A percentile compares a stretch with the other conserved stretches of the same genome.
Evolutionary conservation across 2,113 vertebrate genomes (phyloP).

Genomic region (Fulmarus glacialis): DNA sequence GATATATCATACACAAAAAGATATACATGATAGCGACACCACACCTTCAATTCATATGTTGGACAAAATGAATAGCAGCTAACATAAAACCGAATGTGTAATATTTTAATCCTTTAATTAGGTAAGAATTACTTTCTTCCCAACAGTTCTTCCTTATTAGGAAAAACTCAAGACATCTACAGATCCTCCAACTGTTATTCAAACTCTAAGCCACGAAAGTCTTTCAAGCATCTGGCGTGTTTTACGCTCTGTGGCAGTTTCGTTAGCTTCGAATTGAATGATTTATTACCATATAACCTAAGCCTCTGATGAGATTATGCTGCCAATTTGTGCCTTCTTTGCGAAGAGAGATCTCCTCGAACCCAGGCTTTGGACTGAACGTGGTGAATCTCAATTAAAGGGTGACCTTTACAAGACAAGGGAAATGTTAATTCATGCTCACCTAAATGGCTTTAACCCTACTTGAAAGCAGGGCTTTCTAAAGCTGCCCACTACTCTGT

Average conservation of each 20-base stretch:
- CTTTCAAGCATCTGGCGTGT: constrained; percentile 39
- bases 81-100: not conserved
- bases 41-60: not conserved
- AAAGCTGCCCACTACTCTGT: not conserved
- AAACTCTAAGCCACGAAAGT: not conserved
- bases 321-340: constrained; percentile 45
- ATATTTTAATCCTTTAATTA: constrained; percentile 30
- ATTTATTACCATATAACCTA: constrained; percentile 37
- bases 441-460: constrained; percentile 5
- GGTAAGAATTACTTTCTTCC: not conserved
- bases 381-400: constrained; percentile 43
- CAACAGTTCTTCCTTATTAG: constrained; percentile 27
- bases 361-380: not conserved
- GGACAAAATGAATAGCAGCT: not conserved
- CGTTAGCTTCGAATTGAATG: constrained; percentile 1
- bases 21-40: not conserved
- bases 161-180: constrained; percentile 25
- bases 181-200: constrained; percentile 47
- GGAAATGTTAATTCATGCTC: constrained; percentile 55
- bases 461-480: not conserved
- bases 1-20: not conserved
- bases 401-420: constrained; percentile 50
- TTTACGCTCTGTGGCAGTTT: constrained; percentile 17
- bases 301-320: constrained; percentile 45
- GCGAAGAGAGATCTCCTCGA: not conserved